Percentiles rank a stretch among this genome's conserved stretches.
These are phyloP conservation scores for Centrocercus urophasianus DNA, from an alignment of 2,113 vertebrate genomes.

Conservation along the genomic window DNA sequence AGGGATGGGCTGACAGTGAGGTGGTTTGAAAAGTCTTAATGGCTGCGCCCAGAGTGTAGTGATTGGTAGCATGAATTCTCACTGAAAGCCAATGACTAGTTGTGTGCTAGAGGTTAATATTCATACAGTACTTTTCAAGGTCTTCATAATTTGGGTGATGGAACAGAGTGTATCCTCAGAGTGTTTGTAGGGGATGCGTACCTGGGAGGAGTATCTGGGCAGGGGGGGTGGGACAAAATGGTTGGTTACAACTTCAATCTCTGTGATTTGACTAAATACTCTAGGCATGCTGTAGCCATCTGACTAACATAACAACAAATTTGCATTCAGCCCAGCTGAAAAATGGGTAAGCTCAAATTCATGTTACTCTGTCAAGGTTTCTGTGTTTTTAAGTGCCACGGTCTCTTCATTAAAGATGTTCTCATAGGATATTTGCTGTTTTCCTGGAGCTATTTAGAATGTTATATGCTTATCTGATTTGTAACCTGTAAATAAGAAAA, in stretches of 20 bases:
- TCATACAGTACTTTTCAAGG: no score
- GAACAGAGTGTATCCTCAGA: no score
- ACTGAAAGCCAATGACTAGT: no score
- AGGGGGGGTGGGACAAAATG: background rate
- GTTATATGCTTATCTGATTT: background rate
- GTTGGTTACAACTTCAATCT: background rate
- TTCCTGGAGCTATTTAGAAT: background rate
- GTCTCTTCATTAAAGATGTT: background rate
- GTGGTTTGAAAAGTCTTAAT: no score
- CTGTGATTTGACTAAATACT: background rate
- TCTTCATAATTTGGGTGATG: no score
- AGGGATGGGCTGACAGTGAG: no score
- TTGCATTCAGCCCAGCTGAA: background rate
- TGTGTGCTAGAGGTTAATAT: no score
- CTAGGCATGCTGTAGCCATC: background rate
- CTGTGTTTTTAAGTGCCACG: background rate
- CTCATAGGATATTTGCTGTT: background rate
- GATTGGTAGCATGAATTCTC: no score
- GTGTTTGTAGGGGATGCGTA: background rate
- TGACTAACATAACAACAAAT: background rate
- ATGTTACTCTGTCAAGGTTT: background rate
- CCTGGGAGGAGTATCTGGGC: background rate
- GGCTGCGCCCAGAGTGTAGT: no score
- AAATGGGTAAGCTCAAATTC: background rate
- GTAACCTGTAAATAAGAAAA: background rate